Base-by-base conservation (phyloP, 2,113 vertebrate genomes). In the Cochlearius cochlearius region DNA sequence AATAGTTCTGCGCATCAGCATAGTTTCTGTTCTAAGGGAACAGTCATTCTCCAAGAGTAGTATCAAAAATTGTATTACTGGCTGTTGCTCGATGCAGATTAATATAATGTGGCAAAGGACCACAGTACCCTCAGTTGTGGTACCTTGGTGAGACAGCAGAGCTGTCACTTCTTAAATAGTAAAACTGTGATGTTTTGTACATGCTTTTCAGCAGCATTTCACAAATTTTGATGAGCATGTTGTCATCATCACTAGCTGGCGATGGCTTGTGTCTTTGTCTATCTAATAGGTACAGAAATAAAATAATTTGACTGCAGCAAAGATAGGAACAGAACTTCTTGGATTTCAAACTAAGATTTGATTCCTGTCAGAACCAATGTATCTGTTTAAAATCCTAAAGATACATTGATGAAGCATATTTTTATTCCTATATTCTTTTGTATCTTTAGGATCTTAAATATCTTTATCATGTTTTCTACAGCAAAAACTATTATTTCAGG, bases 81-180 rank as follows among this genome's bases (percentile, higher is more conserved):
- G 11, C 5, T n/a, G 4, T 52, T 83, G 8, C 30, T 69, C 7
- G 3, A 12, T 0, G 0, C 13, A 36, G 21, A 29, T 66, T 56
- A 23, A 72, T 58, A 32, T 27, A 32, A 68, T 9, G 20, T 29
- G 45, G n/a, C 36, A 73, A 52, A 56, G 11, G 41, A 49, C 34
- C 23, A 5, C 23, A 41, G 5, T 56, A n/a, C 30, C 9, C 16
- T 41, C 47, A 52, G 8, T 26, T 53, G 18, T 39, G 34, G 12
- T 32, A 36, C 32, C 55, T 82, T 58, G 12, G 55, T 92, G 41
- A 90, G 36, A 43, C 41, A 85, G 72, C 25, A 83, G 76, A 88
- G 76, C 34, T 81, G 34, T 66, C 36, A 21, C 26, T 87, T 8
- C 50, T 36, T 69, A 53, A 36, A 55, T 16, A 72, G 7, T n/a